Evolutionary conservation across 2,888 invertebrate genomes (phyloP), one percentile per base, ranked within the genome.

Genomic region (Parnassius orleans): DNA sequence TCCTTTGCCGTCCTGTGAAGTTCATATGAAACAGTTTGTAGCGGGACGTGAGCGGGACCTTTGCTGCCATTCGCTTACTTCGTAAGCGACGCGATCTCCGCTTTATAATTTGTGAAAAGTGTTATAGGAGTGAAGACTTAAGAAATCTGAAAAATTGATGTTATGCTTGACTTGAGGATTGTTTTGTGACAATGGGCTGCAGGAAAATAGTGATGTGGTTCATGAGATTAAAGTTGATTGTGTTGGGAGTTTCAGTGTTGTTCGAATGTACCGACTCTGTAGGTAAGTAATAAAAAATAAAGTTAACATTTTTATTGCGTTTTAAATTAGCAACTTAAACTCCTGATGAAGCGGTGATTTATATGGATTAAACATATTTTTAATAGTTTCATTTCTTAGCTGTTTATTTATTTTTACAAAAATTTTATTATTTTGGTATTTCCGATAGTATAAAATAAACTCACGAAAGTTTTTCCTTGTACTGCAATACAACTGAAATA

Each of bases 161-260:
- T 53, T 42, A 62, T 57, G 50, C 42, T 42, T 43, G 19, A n/a
- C 43, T 14, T 24, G 7, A 33, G 33, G 33, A 46, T 54, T 46
- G 47, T 43, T 12, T 46, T 68, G 66, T 72, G 71, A 72, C 68
- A 66, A 77, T 79, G 81, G 71, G 73, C 68, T 73, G 71, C 51
- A 75, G 69, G 71, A 76, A 70, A 66, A 71, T 74, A 69, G 88
- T 88, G 86, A 81, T 84, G 79, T 81, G 81, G 87, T 87, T 86
- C 74, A 72, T 70, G 63, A 72, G 69, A 69, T 77, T 83, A 69
- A 70, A 73, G 69, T 67, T 77, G 61, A 69, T 85, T 70, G 75
- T 87, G 77, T 77, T 86, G 73, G 88, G 87, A 87, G 78, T 89
- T 84, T 80, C 87, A 84, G 87, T 89, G 86, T 80, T 89, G 74